Base-by-base conservation (phyloP, 2,797 vertebrate species). In the Squalus acanthias region DNA sequence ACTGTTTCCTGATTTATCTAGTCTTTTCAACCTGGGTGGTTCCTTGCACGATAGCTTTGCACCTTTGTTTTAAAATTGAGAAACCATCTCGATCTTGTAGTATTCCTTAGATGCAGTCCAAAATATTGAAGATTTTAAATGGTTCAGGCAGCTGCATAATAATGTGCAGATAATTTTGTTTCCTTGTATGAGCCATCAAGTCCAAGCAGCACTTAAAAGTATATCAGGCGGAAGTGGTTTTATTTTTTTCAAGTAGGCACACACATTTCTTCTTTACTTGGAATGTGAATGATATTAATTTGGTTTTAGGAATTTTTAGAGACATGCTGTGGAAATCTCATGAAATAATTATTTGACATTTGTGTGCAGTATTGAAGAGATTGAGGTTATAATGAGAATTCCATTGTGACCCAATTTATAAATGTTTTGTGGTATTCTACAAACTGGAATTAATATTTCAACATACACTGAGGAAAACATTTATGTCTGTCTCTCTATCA, bases 191-290 rank as follows among this genome's bases (percentile, higher is more conserved):
- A 95, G 39, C 92, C 65, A 5, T 69, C 92, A 94, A 10, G 13
- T 91, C 53, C 12, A 33, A n/a, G 15, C 5, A 63, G 1, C 15
- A n/a, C 13, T 91, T 91, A 33, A 0, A 63, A 63, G 0, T 65
- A 96, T 97, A 96, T 85, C 95, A 96, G 97, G 97, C 97, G 96
- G 96, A 97, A 96, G 95, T 15, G 5, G 1, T n/a, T n/a, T 13
- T 50, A 5, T 87, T 22, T 33, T 13, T 60, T n/a, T 13, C 33
- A 13, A 93, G n/a, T 57, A 97, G 97, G 97, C 97, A 97, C 97
- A 97, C 97, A 91, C n/a, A 96, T 53, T 96, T 96, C 97, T 97
- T 97, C 97, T 97, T 97, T 97, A 98, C 97, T 97, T 97, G 97
- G 97, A 97, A 97, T 97, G 97, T 96, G 97, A 97, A 96, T 97